These are phyloP conservation scores for Neofelis nebulosa DNA, from an alignment of 2,113 vertebrate genomes.

Conservation along the genomic window DNA sequence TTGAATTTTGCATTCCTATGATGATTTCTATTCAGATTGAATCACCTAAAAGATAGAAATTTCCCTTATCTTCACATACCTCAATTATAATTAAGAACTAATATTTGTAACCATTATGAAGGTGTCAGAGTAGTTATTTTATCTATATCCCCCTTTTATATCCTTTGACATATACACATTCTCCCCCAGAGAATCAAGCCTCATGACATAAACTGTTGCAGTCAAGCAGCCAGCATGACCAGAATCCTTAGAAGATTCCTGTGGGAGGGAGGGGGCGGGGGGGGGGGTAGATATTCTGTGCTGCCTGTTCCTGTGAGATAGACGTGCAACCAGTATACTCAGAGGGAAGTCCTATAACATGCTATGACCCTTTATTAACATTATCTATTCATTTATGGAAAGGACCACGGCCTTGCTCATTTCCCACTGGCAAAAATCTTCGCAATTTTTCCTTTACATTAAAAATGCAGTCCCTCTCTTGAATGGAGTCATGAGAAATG, in stretches of 20 bases:
- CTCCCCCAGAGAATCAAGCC: background rate
- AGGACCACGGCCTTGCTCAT: background rate
- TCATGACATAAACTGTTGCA: background rate
- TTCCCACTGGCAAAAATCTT: background rate
- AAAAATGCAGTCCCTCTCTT: background rate
- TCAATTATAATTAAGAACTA: background rate
- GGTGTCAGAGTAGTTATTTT: background rate
- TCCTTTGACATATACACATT: background rate
- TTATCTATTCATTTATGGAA: background rate
- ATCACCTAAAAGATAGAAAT: background rate
- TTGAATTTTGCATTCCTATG: constrained; percentile 26
- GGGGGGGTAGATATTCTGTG: background rate
- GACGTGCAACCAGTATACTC: background rate
- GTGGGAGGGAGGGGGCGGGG: no score
- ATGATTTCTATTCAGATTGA: background rate
- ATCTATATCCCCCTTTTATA: background rate
- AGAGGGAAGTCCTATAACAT: background rate
- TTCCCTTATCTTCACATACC: background rate
- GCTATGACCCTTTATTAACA: background rate
- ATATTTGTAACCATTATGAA: background rate
- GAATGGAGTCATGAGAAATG: background rate
- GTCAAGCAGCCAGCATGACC: background rate
- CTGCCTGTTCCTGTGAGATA: background rate
- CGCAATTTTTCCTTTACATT: background rate
- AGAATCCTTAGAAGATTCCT: background rate